Conservation (phyloP, 2,888 invertebrate genomes). For the Drosophila suboccidentalis region DNA sequence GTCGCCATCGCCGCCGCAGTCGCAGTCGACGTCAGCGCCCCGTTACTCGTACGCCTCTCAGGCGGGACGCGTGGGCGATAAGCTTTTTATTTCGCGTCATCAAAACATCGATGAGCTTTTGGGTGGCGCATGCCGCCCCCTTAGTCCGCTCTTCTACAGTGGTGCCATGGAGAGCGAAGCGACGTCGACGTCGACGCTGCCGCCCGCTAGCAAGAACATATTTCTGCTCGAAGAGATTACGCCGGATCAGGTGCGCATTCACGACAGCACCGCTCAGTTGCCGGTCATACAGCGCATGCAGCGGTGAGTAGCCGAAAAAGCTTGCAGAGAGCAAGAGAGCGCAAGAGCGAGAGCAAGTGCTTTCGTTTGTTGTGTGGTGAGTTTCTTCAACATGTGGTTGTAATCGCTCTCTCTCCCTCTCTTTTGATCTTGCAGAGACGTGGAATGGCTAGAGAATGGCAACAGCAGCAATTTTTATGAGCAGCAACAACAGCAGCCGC, state of each 20-base stretch:
- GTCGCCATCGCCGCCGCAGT: constrained; percentile 31
- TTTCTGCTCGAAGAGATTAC: constrained; percentile 89
- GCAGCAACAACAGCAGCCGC: constrained; percentile 64
- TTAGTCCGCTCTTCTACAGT: constrained; percentile 88
- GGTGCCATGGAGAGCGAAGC: constrained; percentile 83
- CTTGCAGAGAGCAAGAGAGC: constrained; percentile 20
- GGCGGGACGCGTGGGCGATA: constrained; percentile 66
- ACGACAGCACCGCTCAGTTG: constrained; percentile 91
- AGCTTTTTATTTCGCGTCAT: constrained; percentile 92
- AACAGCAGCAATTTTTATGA: constrained; percentile 69
- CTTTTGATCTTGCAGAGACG: constrained; percentile 61
- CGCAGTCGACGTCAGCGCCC: constrained; percentile 43
- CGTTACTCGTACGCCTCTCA: constrained; percentile 59
- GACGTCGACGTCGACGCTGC: constrained; percentile 69
- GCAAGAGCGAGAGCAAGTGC: constrained; percentile 1
- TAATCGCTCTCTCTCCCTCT: constrained; percentile 21
- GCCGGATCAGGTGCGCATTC: constrained; percentile 92
- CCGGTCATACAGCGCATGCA: constrained; percentile 89
- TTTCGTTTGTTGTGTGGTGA: constrained; percentile 65
- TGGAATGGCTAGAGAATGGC: constrained; percentile 71
- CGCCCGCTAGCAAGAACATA: constrained; percentile 68
- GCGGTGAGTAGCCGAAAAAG: constrained; percentile 86
- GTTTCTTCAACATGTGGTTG: constrained; percentile 71
- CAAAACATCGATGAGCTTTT: constrained; percentile 96
- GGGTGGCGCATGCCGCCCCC: constrained; percentile 88